Evolutionary conservation across 2,113 vertebrate species (phyloP).

Genomic region (Scolopax mira): DNA sequence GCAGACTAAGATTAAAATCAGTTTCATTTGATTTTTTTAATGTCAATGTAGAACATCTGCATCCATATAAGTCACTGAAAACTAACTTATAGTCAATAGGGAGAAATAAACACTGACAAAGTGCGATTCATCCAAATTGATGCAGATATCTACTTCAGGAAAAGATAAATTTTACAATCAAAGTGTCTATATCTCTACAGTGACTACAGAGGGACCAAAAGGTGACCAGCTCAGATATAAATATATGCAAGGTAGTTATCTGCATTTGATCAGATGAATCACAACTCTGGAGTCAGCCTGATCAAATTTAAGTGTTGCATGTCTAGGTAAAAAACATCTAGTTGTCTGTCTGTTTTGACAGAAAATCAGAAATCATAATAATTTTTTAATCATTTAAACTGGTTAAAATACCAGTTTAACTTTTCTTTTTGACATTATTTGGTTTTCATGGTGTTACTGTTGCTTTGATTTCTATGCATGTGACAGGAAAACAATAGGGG

Average conservation of each 20-base stretch:
- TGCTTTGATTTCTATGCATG: not conserved
- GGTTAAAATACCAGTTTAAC: not conserved
- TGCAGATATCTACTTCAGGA: not conserved
- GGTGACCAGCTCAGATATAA: not conserved
- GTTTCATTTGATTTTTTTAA: not conserved
- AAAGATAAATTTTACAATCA: not conserved
- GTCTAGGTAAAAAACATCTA: not conserved
- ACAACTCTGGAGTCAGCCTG: not conserved
- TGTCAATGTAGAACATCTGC: not conserved
- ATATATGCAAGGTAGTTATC: not conserved
- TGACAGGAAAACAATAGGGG: not conserved
- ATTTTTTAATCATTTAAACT: not conserved
- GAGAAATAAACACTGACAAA: not conserved
- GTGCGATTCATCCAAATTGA: accelerated
- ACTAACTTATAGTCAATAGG: not conserved
- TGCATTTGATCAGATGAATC: not conserved
- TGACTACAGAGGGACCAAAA: not conserved
- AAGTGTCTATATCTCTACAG: not conserved
- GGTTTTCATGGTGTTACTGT: not conserved
- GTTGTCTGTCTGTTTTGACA: not conserved
- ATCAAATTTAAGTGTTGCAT: not conserved
- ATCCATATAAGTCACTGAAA: not conserved
- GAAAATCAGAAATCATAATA: not conserved
- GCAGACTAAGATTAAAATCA: not conserved
- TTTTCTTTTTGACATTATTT: not conserved